A percentile compares a stretch with the other conserved stretches of the same genome.
phyloP scores from a whole-genome alignment of 1,140 invertebrate genomes.

The Subanguina moxae region DNA sequence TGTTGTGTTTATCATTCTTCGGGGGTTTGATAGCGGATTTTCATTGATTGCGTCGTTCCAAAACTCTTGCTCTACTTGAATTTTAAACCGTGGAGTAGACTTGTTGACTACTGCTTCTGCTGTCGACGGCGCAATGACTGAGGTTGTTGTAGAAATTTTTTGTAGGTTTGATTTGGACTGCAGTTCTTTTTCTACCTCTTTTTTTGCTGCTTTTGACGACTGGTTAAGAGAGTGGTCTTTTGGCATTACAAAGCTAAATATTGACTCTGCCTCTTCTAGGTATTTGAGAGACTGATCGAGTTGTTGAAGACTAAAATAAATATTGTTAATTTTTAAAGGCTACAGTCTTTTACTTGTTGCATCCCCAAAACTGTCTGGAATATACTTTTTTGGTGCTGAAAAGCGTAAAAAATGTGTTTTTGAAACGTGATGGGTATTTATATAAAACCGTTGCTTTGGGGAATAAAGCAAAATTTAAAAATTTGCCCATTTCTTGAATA shows the following conservation, averaged over 20 bases:
- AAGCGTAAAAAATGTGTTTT: no score
- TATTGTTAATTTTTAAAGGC: no score
- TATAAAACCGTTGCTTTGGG: no score
- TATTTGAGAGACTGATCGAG: background rate
- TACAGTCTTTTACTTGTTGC: no score
- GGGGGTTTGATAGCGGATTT: no score
- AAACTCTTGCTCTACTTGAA: conserved; percentile 1
- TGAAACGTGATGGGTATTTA: no score
- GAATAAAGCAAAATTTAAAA: no score
- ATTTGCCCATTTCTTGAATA: no score
- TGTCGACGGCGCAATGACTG: no score
- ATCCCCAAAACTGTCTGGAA: no score
- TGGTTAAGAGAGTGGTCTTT: background rate
- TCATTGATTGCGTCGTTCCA: background rate
- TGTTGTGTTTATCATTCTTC: no score
- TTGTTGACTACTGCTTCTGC: background rate
- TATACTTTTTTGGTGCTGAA: no score
- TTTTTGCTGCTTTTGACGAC: background rate
- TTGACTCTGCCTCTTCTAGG: background rate
- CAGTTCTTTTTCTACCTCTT: background rate
- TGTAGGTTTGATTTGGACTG: background rate
- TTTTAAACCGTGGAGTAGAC: background rate
- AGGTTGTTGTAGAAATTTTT: background rate
- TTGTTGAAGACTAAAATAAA: background rate
- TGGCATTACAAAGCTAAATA: conserved; percentile 13